phyloP scores from a whole-genome alignment of 1,140 invertebrate species.

The Aphaenogaster floridana region DNA sequence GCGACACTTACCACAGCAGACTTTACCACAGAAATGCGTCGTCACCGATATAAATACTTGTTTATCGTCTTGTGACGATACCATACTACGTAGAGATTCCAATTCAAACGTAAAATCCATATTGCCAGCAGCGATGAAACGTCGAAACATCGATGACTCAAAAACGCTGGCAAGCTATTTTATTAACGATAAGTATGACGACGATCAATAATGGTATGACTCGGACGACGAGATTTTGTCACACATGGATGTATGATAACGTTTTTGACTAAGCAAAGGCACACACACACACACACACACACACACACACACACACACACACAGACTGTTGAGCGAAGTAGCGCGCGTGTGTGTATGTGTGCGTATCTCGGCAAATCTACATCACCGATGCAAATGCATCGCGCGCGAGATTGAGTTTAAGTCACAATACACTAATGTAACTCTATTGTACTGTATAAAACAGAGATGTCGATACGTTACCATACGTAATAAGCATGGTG shows the following conservation, averaged over 20 bases:
- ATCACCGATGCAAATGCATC: neutral
- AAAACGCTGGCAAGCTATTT: slow-evolving; percentile 13
- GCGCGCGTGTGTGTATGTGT: neutral
- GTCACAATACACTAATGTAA: neutral
- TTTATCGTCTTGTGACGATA: neutral
- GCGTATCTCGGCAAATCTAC: neutral
- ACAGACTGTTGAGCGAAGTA: slow-evolving; percentile 11
- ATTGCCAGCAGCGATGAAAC: neutral
- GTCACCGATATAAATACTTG: neutral
- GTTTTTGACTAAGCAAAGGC: slow-evolving; percentile 35
- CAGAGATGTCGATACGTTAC: neutral
- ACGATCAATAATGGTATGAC: slow-evolving; percentile 70
- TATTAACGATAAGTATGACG: neutral
- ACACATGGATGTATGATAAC: slow-evolving; percentile 77
- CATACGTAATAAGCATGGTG: neutral
- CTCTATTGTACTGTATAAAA: neutral
- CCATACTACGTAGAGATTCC: neutral
- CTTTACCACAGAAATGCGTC: slow-evolving; percentile 31
- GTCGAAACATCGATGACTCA: neutral
- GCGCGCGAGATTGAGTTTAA: neutral
- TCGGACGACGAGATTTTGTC: slow-evolving; percentile 80
- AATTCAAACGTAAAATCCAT: neutral
- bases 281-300: too few relatives aligned
- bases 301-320: too few relatives aligned
- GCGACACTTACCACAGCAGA: slow-evolving; percentile 1